A percentile compares a stretch with the other conserved stretches of the same genome.
Conservation (phyloP, 1,140 invertebrate genomes). For the Liolophura sinensis region DNA sequence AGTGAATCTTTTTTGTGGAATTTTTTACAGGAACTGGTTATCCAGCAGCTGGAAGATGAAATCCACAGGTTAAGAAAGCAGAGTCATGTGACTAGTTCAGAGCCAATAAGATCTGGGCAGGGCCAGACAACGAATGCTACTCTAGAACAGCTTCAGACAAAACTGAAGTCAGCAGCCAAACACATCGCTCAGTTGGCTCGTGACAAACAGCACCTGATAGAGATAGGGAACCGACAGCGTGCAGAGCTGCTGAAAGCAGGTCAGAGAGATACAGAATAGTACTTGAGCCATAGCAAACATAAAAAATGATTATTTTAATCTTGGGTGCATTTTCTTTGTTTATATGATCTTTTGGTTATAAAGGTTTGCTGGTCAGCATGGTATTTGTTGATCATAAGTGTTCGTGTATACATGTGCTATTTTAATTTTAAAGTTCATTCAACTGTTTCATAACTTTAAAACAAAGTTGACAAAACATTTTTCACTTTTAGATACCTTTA, state of each 20-base stretch:
- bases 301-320: too few species aligned
- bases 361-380: too few species aligned
- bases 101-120: neutral
- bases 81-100: slow-evolving; percentile 1
- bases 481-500: too few species aligned
- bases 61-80: slow-evolving; percentile 36
- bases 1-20: neutral
- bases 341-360: too few species aligned
- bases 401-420: too few species aligned
- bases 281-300: too few species aligned
- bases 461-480: too few species aligned
- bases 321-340: too few species aligned
- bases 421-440: too few species aligned
- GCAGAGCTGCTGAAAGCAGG: slow-evolving; percentile 48
- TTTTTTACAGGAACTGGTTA: slow-evolving; percentile 48
- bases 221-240: slow-evolving; percentile 54
- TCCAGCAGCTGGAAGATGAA: slow-evolving; percentile 57
- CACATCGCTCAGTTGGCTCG: slow-evolving; percentile 48
- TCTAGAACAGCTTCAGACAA: slow-evolving; percentile 30
- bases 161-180: slow-evolving; percentile 45
- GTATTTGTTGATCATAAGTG: too few species aligned
- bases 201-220: slow-evolving; percentile 54
- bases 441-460: too few species aligned
- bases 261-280: slow-evolving; percentile 12
- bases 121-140: slow-evolving; percentile 10